Evolutionary conservation across 1,140 invertebrate species (phyloP).

Genomic region (Solenopsis invicta): DNA sequence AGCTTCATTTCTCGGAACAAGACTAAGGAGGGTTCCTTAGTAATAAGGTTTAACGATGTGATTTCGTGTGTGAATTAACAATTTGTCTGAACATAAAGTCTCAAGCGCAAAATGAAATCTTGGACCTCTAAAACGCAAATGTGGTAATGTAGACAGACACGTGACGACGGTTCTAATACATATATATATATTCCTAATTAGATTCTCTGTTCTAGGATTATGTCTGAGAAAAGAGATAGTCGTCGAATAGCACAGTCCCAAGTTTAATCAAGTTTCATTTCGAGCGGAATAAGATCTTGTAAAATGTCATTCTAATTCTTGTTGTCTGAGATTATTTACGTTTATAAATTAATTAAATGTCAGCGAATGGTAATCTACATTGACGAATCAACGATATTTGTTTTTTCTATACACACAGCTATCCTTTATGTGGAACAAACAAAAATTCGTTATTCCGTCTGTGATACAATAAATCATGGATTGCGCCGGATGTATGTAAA

Average conservation of each 20-base stretch:
- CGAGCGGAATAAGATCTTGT: neutral
- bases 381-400: neutral
- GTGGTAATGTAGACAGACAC: neutral
- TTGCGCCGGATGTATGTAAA: neutral
- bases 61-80: slow-evolving; percentile 34
- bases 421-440: neutral
- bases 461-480: slow-evolving; percentile 2
- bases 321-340: slow-evolving; percentile 5
- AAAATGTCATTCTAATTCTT: slow-evolving; percentile 23
- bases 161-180: slow-evolving; percentile 35
- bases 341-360: slow-evolving; percentile 16
- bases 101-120: slow-evolving; percentile 28
- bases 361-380: neutral
- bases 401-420: no score
- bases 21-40: neutral
- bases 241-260: neutral
- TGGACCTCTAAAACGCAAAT: slow-evolving; percentile 1
- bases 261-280: slow-evolving; percentile 48
- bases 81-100: slow-evolving; percentile 17
- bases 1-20: slow-evolving; percentile 20
- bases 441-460: neutral
- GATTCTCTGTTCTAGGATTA: slow-evolving; percentile 12
- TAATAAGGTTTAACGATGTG: slow-evolving; percentile 25
- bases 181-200: slow-evolving; percentile 58
- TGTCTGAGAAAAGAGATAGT: slow-evolving; percentile 5